These are phyloP conservation scores for Gymnoscopelus braueri DNA, from an alignment of 2,797 vertebrate species.

Conservation along the genomic window DNA sequence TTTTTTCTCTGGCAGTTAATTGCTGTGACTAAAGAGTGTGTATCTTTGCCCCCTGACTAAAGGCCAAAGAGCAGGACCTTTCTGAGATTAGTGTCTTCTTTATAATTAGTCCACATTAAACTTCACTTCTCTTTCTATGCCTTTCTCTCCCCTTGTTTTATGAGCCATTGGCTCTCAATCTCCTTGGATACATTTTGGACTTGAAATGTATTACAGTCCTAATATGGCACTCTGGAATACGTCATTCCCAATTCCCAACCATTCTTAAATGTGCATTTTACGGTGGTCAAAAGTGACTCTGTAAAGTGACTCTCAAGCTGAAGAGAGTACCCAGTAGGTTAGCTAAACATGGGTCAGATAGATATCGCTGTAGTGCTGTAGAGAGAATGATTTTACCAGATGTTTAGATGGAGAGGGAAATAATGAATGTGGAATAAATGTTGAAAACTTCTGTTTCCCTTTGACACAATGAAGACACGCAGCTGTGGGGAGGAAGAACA, in stretches of 20 bases:
- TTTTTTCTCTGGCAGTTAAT: conserved; percentile 23
- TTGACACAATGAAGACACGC: conserved; percentile 47
- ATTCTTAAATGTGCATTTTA: too few relatives aligned
- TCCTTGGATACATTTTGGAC: conserved; percentile 55
- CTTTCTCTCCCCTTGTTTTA: conserved; percentile 33
- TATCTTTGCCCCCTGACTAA: conserved; percentile 20
- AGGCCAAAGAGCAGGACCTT: conserved; percentile 22
- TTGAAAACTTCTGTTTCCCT: conserved; percentile 26
- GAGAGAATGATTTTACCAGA: background rate
- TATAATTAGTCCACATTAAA: conserved; percentile 48
- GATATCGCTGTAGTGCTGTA: background rate
- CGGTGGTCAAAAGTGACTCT: background rate
- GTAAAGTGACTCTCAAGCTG: background rate
- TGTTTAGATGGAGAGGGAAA: background rate
- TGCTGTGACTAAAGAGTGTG: conserved; percentile 29
- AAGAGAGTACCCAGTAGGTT: background rate
- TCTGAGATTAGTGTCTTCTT: conserved; percentile 19
- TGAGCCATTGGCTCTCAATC: conserved; percentile 49
- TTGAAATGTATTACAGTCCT: conserved; percentile 55
- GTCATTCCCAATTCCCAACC: conserved; percentile 40
- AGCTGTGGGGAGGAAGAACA: conserved; percentile 50
- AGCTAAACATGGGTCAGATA: background rate
- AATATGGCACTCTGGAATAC: conserved; percentile 54
- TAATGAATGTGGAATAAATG: conserved; percentile 25
- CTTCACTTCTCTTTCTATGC: conserved; percentile 17